Base-by-base conservation (phyloP, 2,888 invertebrate genomes). In the Athalia rosae region DNA sequence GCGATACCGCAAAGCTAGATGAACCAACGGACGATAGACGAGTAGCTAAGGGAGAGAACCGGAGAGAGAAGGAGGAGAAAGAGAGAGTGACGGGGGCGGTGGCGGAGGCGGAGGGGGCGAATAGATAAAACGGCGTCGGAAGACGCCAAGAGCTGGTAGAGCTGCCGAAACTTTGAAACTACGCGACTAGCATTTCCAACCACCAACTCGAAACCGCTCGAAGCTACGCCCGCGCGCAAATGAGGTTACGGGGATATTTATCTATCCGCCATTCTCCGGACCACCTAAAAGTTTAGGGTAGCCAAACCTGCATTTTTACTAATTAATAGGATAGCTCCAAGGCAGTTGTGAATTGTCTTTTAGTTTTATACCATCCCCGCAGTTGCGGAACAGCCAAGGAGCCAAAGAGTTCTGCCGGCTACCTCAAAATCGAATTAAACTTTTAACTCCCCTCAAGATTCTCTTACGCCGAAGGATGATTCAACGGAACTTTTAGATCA, bases 121-220 rank as follows among this genome's bases (percentile, higher is more conserved):
- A 63, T 71, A 63, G 48, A 78, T 80, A 80, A 76, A 77, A 66
- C 76, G 77, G 79, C 76, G 74, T 64, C 77, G 78, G 59, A 47
- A 82, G 80, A 71, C 71, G 13, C 45, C 28, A 28, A 56, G 56
- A 43, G 58, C 56, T 71, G 56, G 71, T 71, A 43, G 71, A 71
- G 28, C 28, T 28, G 58, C 28, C 71, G 43, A 79, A 80, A 81
- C 80, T 84, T 82, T 53, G 80, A 77, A 84, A 83, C 79, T 84
- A 83, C 81, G 78, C 77, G 80, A 81, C 80, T 78, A 78, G 82
- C 81, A 81, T 80, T 79, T 74, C 59, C 69, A 58, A 77, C 67
- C 69, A 28, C 67, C 43, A 59, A 66, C 67, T 77, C 58, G 48
- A 69, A 59, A 48, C 77, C 71, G 58, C 71, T 67, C 48, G 69